A percentile compares a stretch with the other conserved stretches of the same genome.
These are phyloP conservation scores for Aelia acuminata DNA, from an alignment of 2,888 invertebrate genomes.

Conservation along the genomic window DNA sequence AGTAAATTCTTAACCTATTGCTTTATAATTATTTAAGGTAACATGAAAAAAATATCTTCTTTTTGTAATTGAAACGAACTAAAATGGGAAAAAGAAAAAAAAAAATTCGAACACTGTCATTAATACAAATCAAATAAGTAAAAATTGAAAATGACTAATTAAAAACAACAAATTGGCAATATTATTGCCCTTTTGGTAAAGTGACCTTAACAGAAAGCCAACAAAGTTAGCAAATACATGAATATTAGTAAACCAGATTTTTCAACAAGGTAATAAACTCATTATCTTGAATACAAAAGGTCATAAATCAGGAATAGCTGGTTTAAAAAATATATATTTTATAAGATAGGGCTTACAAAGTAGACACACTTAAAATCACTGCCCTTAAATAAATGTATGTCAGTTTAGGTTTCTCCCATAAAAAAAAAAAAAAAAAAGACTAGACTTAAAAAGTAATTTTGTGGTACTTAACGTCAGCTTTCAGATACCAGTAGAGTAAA, in stretches of 20 bases:
- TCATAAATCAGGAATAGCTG: not conserved
- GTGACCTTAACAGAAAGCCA: not conserved
- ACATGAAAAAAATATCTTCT: not conserved
- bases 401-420: too few species aligned
- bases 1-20: not conserved
- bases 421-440: too few species aligned
- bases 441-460: not conserved
- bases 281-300: not conserved
- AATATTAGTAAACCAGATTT: not conserved
- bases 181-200: too few species aligned
- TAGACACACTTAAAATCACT: too few species aligned
- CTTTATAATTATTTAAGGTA: not conserved
- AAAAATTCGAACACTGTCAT: not conserved
- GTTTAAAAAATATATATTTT: not conserved
- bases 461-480: not conserved
- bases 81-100: not conserved
- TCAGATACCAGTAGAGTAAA: not conserved
- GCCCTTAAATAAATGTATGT: not conserved
- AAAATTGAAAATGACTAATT: not conserved
- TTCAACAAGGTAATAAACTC: not conserved
- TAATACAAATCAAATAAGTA: not conserved
- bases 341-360: not conserved
- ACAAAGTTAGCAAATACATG: not conserved
- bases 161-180: not conserved
- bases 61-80: not conserved